Conservation (phyloP, 2,888 invertebrate species). For the Himalopsyche anomala region DNA sequence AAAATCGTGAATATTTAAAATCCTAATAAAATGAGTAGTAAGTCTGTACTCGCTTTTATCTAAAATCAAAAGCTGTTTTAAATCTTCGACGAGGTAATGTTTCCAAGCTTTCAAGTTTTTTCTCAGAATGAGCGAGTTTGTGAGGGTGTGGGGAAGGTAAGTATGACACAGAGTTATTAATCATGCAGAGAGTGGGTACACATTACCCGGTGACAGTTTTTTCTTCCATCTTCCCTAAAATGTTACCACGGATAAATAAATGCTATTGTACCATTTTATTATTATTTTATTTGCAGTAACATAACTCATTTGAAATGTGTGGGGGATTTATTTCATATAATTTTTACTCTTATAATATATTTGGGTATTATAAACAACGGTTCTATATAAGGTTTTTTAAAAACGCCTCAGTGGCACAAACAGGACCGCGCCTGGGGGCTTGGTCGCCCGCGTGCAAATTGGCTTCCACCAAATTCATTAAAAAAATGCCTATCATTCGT, state of each 20-base stretch:
- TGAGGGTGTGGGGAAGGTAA: not conserved
- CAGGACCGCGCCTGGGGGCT: too few species aligned
- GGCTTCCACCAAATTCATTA: too few species aligned
- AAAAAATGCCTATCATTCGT: too few species aligned
- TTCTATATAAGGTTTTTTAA: too few species aligned
- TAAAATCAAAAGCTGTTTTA: not conserved
- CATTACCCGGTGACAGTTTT: slow-evolving; percentile 59
- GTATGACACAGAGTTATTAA: slow-evolving; percentile 46
- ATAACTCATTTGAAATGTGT: slow-evolving; percentile 45
- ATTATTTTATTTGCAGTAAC: slow-evolving; percentile 57
- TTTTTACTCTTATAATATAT: too few species aligned
- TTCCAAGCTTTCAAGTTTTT: not conserved
- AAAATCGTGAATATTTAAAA: too few species aligned
- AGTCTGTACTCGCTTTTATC: not conserved
- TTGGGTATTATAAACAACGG: too few species aligned
- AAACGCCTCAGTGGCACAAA: too few species aligned
- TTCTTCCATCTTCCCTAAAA: slow-evolving; percentile 56
- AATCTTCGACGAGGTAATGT: slow-evolving; percentile 16
- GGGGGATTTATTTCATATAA: too few species aligned
- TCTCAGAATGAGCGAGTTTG: not conserved
- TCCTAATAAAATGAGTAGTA: not conserved
- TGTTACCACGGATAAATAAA: slow-evolving; percentile 54
- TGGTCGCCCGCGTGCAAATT: too few species aligned
- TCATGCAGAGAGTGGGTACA: slow-evolving; percentile 53
- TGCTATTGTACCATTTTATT: slow-evolving; percentile 48